Evolutionary conservation across 2,797 vertebrate genomes (phyloP), one percentile per base, ranked within the genome.

Genomic region (Enteromius trimaculatus): DNA sequence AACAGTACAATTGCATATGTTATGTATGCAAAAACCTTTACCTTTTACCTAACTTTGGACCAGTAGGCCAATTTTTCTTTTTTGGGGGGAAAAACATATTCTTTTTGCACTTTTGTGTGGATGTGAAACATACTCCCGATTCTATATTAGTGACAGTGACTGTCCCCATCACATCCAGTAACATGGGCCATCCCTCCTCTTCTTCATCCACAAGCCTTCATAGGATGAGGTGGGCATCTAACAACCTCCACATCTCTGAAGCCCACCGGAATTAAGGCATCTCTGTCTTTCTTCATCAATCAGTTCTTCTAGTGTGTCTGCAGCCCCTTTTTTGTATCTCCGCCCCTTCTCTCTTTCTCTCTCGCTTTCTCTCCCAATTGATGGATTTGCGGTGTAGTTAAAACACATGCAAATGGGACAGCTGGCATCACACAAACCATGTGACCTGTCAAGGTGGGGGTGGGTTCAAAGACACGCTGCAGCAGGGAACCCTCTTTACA

Each of bases 331-430:
- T 69, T 53, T 72, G 58, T 80, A 68, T 76, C 65, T 83, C 70
- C 37, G 1, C 47, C 49, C 60, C 23, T 77, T 79, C 68, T 42
- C 42, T 76, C 81, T 53, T 49, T 21, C 26, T 39, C 66, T 68
- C 70, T 53, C 72, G 6, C 79, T 44, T 79, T 47, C 23, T 89
- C 87, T 89, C 86, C 91, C 86, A 92, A 93, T 92, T 92, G 91
- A 92, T 91, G 81, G 87, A 90, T 88, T 77, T 86, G 85, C 80
- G 72, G 89, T 81, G 83, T 90, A 89, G 86, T 91, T 93, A 92
- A 91, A 93, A 91, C 88, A 90, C 91, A 94, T 94, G 93, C 92
- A 94, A 94, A 94, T 94, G 90, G 92, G 92, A 91, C 94, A 94
- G 94, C 94, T 94, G 94, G 93, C 93, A 92, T 92, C 92, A 92